These are phyloP conservation scores for Neodon shergylaensis DNA, from an alignment of 2,113 vertebrate species.

Conservation along the genomic window DNA sequence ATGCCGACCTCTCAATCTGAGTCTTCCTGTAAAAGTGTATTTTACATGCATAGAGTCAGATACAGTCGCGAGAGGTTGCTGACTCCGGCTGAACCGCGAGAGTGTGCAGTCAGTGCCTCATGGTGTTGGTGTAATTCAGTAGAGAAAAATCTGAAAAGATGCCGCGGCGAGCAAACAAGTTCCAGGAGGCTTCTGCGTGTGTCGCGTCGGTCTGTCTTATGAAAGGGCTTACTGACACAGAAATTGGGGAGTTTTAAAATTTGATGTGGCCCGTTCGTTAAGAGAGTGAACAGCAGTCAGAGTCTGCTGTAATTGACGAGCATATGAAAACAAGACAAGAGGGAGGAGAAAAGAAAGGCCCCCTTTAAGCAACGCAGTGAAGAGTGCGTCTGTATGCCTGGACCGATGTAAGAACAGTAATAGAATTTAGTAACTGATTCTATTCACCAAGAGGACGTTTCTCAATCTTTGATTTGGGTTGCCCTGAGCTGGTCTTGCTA, in stretches of 20 bases:
- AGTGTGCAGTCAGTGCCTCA: neutral
- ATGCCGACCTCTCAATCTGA: neutral
- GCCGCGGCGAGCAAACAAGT: accelerated
- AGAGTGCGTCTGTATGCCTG: neutral
- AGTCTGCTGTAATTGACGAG: neutral
- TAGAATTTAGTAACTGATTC: slow-evolving; percentile 14
- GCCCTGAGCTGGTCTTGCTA: neutral
- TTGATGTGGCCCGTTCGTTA: neutral
- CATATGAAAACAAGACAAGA: neutral
- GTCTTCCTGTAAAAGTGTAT: neutral
- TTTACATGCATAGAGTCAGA: slow-evolving; percentile 3
- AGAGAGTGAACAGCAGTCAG: neutral
- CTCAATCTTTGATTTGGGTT: neutral
- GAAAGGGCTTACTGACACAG: neutral
- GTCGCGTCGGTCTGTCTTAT: neutral
- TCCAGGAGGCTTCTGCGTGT: neutral
- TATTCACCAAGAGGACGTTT: neutral
- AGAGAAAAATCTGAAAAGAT: neutral
- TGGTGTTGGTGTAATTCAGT: neutral
- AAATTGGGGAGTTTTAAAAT: neutral
- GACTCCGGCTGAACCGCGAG: neutral
- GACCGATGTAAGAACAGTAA: neutral
- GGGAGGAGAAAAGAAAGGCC: neutral
- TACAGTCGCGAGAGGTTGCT: neutral
- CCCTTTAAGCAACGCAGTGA: neutral